These are phyloP conservation scores for Cyprinella venusta DNA, from an alignment of 2,797 vertebrate species.

Conservation along the genomic window DNA sequence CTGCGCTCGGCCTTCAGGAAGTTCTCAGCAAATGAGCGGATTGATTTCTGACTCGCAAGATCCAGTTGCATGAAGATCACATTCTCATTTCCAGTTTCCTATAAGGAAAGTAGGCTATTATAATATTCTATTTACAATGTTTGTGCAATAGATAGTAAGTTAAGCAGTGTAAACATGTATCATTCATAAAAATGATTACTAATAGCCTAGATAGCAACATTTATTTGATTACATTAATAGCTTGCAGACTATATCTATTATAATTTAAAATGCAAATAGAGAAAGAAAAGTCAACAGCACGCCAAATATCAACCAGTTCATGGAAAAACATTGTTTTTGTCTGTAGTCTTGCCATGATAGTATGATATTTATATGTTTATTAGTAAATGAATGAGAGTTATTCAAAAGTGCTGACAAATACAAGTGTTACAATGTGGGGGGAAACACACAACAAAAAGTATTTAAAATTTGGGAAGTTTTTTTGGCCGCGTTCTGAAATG, in stretches of 20 bases:
- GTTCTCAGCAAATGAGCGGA: slow-evolving; percentile 34
- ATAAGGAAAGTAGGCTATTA: neutral
- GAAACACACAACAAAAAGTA: too few relatives aligned
- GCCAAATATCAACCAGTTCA: too few relatives aligned
- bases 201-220: too few relatives aligned
- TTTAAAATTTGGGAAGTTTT: too few relatives aligned
- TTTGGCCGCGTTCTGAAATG: too few relatives aligned
- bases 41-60: slow-evolving; percentile 43
- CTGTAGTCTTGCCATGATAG: too few relatives aligned
- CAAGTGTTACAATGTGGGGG: too few relatives aligned
- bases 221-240: too few relatives aligned
- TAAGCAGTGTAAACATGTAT: too few relatives aligned
- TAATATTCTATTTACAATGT: neutral
- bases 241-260: neutral
- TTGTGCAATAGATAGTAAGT: neutral
- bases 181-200: too few relatives aligned
- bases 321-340: too few relatives aligned
- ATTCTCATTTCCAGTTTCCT: slow-evolving; percentile 42
- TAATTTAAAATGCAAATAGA: neutral
- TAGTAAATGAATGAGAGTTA: neutral
- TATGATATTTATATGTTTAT: neutral
- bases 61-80: slow-evolving; percentile 51
- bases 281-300: too few relatives aligned
- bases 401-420: neutral
- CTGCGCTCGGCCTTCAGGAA: slow-evolving; percentile 41